A percentile compares a stretch with the other conserved stretches of the same genome.
Conservation (phyloP, 2,888 invertebrate species). For the Doris montereyensis region DNA sequence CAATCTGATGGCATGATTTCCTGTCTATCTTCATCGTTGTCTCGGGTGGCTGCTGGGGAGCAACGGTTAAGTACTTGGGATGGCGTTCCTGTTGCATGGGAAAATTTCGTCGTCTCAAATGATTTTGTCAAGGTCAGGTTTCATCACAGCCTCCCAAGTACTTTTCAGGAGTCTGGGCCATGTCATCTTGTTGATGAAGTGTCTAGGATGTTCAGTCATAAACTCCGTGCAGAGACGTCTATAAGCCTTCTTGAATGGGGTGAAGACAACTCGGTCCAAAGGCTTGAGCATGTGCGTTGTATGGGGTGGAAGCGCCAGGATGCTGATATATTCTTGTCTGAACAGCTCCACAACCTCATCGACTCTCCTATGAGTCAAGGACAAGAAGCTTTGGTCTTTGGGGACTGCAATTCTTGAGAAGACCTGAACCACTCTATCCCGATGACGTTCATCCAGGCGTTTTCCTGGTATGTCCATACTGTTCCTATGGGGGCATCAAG, state of each 20-base stretch:
- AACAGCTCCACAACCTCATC: background rate
- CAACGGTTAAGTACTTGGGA: constrained; percentile 28
- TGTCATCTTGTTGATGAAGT: background rate
- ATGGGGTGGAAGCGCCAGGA: background rate
- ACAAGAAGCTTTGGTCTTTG: background rate
- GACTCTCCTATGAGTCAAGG: background rate
- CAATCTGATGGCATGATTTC: too few relatives aligned
- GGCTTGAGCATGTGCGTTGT: background rate
- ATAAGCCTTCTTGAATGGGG: constrained; percentile 20
- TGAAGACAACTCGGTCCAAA: constrained; percentile 27
- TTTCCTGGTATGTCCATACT: background rate
- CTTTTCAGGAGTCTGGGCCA: constrained; percentile 35
- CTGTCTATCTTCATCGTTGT: too few relatives aligned
- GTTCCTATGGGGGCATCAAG: background rate
- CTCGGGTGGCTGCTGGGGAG: too few relatives aligned
- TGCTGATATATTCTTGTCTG: background rate
- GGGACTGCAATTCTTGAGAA: background rate
- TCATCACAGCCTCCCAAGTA: constrained; percentile 42
- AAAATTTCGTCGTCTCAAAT: constrained; percentile 44
- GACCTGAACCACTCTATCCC: background rate
- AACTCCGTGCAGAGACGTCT: constrained; percentile 27
- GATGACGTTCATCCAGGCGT: background rate
- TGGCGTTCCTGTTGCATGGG: constrained; percentile 34
- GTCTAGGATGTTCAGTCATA: background rate
- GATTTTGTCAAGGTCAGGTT: constrained; percentile 35